Percentiles rank a stretch among this genome's conserved stretches.
Evolutionary conservation across 2,797 vertebrate species (phyloP).

Genomic region (Sebastes minor): DNA sequence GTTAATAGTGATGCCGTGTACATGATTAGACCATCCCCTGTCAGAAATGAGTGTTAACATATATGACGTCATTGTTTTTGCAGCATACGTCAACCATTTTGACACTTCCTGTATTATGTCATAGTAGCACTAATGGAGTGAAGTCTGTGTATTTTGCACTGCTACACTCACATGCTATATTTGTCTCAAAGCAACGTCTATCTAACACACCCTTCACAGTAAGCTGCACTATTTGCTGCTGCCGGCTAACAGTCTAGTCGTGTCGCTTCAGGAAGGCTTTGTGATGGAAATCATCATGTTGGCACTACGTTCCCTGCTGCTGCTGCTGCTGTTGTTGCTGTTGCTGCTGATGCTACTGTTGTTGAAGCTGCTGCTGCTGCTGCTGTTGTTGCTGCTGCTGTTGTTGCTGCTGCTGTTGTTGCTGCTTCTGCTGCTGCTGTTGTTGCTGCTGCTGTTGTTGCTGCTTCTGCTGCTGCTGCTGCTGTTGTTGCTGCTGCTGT

Average conservation of each 20-base stretch:
- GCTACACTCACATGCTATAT: neutral
- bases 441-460: neutral
- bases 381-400: neutral
- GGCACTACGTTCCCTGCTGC: neutral
- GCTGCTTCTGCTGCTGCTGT: too few species aligned
- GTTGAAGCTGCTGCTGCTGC: too few species aligned
- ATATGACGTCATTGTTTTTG: constrained; percentile 27
- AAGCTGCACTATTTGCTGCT: neutral
- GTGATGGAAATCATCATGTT: constrained; percentile 12
- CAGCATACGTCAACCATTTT: constrained; percentile 21
- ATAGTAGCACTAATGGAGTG: neutral
- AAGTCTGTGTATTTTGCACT: neutral
- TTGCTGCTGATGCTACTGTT: neutral
- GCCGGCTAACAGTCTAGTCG: neutral
- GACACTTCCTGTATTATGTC: constrained; percentile 38
- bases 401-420: too few species aligned
- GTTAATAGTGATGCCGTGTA: neutral
- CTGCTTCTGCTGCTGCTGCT: too few species aligned
- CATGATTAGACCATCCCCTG: constrained; percentile 7
- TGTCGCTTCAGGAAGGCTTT: neutral
- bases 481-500: neutral
- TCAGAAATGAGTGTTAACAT: constrained; percentile 26
- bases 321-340: neutral
- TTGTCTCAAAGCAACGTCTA: neutral
- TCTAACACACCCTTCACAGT: neutral